Evolutionary conservation across 2,797 vertebrate genomes (phyloP).

Genomic region (Microctenopoma stevenorrisi): DNA sequence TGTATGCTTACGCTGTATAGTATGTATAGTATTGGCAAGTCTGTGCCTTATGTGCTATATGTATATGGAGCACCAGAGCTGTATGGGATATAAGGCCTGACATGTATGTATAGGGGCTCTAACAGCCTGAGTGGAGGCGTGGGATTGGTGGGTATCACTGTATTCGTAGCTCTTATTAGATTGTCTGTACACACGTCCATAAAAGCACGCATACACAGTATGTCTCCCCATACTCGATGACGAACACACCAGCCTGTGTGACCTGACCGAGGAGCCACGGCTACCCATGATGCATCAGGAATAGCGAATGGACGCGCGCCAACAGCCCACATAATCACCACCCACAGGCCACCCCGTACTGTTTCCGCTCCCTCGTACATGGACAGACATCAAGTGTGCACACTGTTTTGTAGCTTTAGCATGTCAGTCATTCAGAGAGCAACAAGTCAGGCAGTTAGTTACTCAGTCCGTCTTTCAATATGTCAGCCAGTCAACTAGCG

Average conservation of each 20-base stretch:
- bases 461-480: slow-evolving; percentile 14
- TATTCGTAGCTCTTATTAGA: slow-evolving; percentile 11
- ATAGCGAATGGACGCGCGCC: slow-evolving; percentile 30
- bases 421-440: slow-evolving; percentile 17
- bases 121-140: slow-evolving; percentile 38
- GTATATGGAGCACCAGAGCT: slow-evolving; percentile 5
- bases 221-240: slow-evolving; percentile 4
- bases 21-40: background rate
- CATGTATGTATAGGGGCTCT: slow-evolving; percentile 48
- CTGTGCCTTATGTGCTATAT: slow-evolving; percentile 2
- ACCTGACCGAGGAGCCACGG: slow-evolving; percentile 19
- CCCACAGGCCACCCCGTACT: slow-evolving; percentile 13
- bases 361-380: slow-evolving; percentile 13
- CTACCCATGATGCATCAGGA: slow-evolving; percentile 33
- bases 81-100: slow-evolving; percentile 42
- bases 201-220: slow-evolving; percentile 5
- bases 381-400: background rate
- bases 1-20: background rate
- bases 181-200: background rate
- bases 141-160: slow-evolving; percentile 18
- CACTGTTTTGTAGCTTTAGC: slow-evolving; percentile 13
- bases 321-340: slow-evolving; percentile 32
- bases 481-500: slow-evolving; percentile 9
- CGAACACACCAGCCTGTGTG: slow-evolving; percentile 5
- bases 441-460: slow-evolving; percentile 31